Evolutionary conservation across 2,113 vertebrate species (phyloP).

Genomic region (Ornithorhynchus anatinus): DNA sequence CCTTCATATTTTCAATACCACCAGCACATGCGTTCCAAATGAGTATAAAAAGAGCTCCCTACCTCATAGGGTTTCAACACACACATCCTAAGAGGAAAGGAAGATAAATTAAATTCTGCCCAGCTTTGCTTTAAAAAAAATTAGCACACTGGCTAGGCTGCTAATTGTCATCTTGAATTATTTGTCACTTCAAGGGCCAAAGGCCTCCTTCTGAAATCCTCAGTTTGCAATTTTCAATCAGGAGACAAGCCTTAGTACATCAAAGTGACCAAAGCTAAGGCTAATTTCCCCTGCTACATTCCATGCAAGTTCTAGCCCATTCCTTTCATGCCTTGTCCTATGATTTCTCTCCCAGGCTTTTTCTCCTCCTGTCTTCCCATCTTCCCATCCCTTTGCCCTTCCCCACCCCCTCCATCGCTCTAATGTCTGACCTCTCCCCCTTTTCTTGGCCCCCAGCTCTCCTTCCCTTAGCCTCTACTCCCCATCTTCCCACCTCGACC

Average conservation of each 20-base stretch:
- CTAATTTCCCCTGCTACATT: neutral
- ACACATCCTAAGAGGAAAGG: neutral
- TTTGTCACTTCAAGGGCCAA: neutral
- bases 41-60: neutral
- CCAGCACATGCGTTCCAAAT: too few relatives aligned
- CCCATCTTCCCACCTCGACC: too few relatives aligned
- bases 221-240: neutral
- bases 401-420: accelerated
- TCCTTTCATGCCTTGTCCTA: neutral
- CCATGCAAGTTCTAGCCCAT: neutral
- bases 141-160: neutral
- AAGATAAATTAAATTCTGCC: conserved; percentile 41
- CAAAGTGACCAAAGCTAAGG: accelerated
- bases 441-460: too few relatives aligned
- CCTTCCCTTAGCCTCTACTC: too few relatives aligned
- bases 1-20: neutral
- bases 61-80: conserved; percentile 14
- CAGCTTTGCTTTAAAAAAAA: conserved; percentile 18
- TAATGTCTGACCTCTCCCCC: too few relatives aligned
- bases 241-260: neutral
- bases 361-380: neutral
- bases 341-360: neutral
- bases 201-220: neutral
- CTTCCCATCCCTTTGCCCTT: neutral
- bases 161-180: conserved; percentile 36